phyloP scores from a whole-genome alignment of 35 echinoderm and acorn worm species.

The Antedon bifida region DNA sequence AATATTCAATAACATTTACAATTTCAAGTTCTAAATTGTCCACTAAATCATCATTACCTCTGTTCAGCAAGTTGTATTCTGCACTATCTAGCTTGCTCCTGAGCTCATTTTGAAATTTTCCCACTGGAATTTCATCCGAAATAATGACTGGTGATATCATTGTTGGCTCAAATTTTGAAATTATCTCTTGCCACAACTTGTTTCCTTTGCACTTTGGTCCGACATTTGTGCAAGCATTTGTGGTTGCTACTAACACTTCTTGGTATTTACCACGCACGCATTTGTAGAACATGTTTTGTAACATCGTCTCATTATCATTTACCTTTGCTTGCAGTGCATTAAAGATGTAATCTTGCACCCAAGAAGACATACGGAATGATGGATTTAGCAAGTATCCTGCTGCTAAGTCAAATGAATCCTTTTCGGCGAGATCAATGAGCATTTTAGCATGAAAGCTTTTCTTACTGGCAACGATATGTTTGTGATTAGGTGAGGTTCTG shows the following conservation, averaged over 20 bases:
- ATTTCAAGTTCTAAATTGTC: not conserved
- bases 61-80: too few relatives aligned
- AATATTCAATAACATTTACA: not conserved
- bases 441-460: not conserved
- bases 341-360: too few relatives aligned
- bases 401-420: not conserved
- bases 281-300: not conserved
- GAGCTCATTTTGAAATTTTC: not conserved
- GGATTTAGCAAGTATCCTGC: not conserved
- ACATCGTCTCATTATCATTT: too few relatives aligned
- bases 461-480: not conserved
- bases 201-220: not conserved
- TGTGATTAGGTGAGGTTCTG: too few relatives aligned
- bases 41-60: not conserved
- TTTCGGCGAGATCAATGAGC: not conserved
- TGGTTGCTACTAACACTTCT: constrained; percentile 6
- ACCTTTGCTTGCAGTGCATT: too few relatives aligned
- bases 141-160: too few relatives aligned
- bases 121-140: not conserved
- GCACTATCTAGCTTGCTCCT: too few relatives aligned
- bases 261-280: constrained; percentile 11
- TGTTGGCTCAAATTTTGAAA: not conserved
- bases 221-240: not conserved
- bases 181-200: not conserved
- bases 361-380: not conserved